Percentiles rank a stretch among this genome's conserved stretches.
Evolutionary conservation across 2,113 vertebrate genomes (phyloP).

Genomic region (Lynx canadensis): DNA sequence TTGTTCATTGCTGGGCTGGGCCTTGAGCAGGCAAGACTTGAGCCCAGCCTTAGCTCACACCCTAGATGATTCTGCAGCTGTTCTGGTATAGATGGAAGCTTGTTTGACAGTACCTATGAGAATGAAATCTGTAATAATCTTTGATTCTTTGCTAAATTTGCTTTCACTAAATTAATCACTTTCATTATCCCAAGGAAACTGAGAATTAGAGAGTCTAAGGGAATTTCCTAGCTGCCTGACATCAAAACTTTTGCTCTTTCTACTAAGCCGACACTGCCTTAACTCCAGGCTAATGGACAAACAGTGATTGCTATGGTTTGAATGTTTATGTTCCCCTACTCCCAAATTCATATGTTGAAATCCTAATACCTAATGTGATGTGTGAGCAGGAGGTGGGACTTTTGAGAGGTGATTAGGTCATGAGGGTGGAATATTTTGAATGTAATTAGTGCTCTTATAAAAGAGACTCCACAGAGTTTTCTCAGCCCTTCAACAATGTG

Average conservation of each 20-base stretch:
- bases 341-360: background rate
- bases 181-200: background rate
- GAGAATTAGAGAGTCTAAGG: background rate
- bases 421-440: background rate
- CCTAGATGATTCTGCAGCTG: background rate
- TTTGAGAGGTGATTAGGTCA: background rate
- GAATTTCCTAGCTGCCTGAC: background rate
- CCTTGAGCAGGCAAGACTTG: background rate
- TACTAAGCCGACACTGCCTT: background rate
- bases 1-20: background rate
- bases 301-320: background rate
- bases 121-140: background rate
- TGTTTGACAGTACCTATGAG: background rate
- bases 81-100: background rate
- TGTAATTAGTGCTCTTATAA: background rate
- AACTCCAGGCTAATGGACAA: background rate
- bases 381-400: background rate
- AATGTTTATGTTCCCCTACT: background rate
- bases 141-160: conserved; percentile 19
- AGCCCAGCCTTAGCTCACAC: background rate
- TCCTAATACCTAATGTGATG: background rate
- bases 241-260: background rate
- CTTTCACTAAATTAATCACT: background rate
- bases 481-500: background rate
- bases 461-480: background rate